Conservation (phyloP, 2,113 vertebrate species). For the Hemichromis elongatus region DNA sequence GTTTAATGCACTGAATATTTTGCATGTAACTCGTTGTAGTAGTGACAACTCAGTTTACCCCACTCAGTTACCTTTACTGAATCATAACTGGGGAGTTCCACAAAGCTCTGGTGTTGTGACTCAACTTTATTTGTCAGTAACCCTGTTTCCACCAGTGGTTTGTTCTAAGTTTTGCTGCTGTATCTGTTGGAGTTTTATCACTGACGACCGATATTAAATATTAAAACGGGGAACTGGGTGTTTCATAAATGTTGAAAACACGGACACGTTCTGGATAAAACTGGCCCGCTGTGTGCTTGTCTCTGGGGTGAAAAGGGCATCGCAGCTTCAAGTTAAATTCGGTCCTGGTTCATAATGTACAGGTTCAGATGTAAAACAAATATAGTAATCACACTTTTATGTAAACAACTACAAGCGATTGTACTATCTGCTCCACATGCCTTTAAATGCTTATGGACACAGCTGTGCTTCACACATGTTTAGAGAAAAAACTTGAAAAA, state of each 20-base stretch:
- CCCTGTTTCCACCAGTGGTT: neutral
- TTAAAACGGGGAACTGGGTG: neutral
- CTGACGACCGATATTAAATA: neutral
- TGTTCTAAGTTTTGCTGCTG: neutral
- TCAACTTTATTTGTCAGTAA: neutral
- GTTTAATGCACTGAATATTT: neutral
- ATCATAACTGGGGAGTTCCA: neutral
- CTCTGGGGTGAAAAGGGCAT: neutral
- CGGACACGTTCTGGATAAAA: neutral
- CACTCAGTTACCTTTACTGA: neutral
- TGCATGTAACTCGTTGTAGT: neutral
- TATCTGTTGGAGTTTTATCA: neutral
- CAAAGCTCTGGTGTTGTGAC: neutral
- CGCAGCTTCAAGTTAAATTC: neutral
- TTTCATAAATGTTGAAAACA: neutral
- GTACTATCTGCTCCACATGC: neutral
- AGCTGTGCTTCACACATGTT: neutral
- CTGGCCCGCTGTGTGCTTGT: neutral
- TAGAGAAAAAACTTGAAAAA: neutral
- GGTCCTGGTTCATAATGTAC: neutral
- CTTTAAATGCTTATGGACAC: neutral
- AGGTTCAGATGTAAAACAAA: neutral
- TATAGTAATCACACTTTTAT: neutral
- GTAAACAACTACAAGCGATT: neutral
- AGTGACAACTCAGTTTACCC: neutral